phyloP scores from a whole-genome alignment of 2,797 vertebrate genomes.

The Onychomys leucogaster region DNA sequence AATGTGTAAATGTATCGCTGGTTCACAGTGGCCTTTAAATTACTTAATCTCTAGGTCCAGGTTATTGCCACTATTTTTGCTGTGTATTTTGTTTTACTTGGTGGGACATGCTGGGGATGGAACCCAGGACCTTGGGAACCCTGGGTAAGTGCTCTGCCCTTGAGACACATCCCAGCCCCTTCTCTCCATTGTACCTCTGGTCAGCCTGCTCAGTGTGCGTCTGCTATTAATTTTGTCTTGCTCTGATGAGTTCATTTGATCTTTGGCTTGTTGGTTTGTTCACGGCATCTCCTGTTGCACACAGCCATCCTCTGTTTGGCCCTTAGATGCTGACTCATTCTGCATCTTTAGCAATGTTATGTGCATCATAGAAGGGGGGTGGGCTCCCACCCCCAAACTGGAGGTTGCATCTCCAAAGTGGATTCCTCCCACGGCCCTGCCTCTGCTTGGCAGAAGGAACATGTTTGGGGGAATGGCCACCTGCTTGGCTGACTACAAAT shows the following conservation, averaged over 20 bases:
- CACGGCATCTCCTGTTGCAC: background rate
- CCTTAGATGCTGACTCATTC: background rate
- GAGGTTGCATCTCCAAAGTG: background rate
- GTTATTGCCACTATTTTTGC: background rate
- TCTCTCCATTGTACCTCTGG: background rate
- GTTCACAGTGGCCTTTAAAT: constrained; percentile 24
- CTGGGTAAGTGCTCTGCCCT: background rate
- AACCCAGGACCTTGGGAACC: background rate
- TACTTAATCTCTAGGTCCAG: background rate
- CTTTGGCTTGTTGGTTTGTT: background rate
- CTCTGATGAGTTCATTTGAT: background rate
- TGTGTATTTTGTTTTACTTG: background rate
- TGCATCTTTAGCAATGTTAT: background rate
- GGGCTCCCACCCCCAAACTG: background rate
- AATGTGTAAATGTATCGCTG: background rate
- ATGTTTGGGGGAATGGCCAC: background rate
- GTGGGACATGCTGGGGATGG: background rate
- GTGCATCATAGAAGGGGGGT: background rate
- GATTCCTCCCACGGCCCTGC: background rate
- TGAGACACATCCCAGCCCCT: background rate
- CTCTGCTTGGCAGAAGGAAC: background rate
- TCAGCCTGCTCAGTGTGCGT: background rate
- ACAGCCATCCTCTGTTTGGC: background rate
- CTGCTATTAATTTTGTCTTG: background rate
- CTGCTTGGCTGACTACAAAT: background rate